Base-by-base conservation (phyloP, 2,113 vertebrate species). In the Tupaia chinensis region DNA sequence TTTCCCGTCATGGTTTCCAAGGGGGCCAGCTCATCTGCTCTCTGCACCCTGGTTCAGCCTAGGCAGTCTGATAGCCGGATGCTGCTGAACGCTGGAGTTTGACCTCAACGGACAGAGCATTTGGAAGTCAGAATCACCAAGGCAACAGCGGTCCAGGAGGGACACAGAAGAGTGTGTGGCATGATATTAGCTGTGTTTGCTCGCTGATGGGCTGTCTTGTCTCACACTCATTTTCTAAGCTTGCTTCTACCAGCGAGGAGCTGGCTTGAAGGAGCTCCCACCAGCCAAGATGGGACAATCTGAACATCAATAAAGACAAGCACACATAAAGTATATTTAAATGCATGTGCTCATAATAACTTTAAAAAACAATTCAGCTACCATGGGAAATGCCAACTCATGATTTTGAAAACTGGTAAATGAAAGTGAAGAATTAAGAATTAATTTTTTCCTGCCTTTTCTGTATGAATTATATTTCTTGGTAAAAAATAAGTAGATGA, bases 391-490 rank as follows among this genome's bases (percentile, higher is more conserved):
- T 69, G 25, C 73, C 78, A 86, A 32, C 15, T 92, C 58, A 56
- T 32, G 56, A 73, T 89, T 79, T 78, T 78, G 69, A 81, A 80
- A 89, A 73, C 53, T 44, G 13, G 11, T 77, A 61, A 82, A 54
- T 66, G 66, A 86, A 82, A 3, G 20, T 29, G 80, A 94, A 85
- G 10, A 84, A 82, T 10, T 9, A 65, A 91, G 23, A 29, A 79
- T 73, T 32, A 32, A 32, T 32, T 32, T 61, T 74, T 15, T 29
- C 74, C 25, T 53, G 7, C 17, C 27, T 89, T 56, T 79, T 34
- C 77, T 69, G 23, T 34, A 60, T 72, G 63, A 88, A 56, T 74
- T 32, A 0, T 32, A 53, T 9, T 9, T 17, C 60, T 79, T 5
- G n/a, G 13, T 79, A 84, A 66, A 22, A 53, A 19, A 17, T 60